Base-by-base conservation (phyloP, 2,888 invertebrate genomes). In the Epiblema foenella region DNA sequence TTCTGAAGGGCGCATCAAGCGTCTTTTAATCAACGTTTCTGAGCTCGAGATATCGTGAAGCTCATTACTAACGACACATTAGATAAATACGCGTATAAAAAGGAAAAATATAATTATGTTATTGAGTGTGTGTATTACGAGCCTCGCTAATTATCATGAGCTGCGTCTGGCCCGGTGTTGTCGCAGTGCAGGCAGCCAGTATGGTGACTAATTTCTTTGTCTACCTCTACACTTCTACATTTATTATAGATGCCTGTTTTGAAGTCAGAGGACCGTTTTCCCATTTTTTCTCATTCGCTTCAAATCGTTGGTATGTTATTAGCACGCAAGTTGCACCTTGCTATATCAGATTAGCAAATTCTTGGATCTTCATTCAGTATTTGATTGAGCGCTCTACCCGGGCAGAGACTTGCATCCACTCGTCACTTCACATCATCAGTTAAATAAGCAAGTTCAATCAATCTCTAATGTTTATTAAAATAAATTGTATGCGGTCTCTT, bases 91-190 rank as follows among this genome's bases (percentile, higher is more conserved):
- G 52, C 10, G 15, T 54, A 24, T 57, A 10, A 17, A 11, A n/a
- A 24, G n/a, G 20, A 9, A 7, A 20, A 15, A n/a, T 15, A 37
- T 20, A 29, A 4, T 24, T 64, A 52, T 54, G 24, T 20, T n/a
- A 39, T 10, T 29, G 59, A n/a, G 42, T 18, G 60, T n/a, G 46
- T 29, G 17, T 57, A 33, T 33, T 37, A 57, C 57, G 57, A 37
- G 57, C 18, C 20, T 52, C 54, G 54, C 39, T 54, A 64, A 64
- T 64, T 64, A 54, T 54, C 64, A 64, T 64, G 39, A 64, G 37
- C 64, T 20, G 54, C 64, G 52, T 39, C 63, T 59, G 59, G 59
- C 60, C 64, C 20, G 18, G 52, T 17, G 39, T 24, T 54, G 37
- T 39, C 54, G 20, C 64, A 39, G 39, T 20, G 20, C 52, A 64